A percentile compares a stretch with the other conserved stretches of the same genome.
Conservation (phyloP, 2,797 vertebrate species). For the Enteromius fasciolatus region DNA sequence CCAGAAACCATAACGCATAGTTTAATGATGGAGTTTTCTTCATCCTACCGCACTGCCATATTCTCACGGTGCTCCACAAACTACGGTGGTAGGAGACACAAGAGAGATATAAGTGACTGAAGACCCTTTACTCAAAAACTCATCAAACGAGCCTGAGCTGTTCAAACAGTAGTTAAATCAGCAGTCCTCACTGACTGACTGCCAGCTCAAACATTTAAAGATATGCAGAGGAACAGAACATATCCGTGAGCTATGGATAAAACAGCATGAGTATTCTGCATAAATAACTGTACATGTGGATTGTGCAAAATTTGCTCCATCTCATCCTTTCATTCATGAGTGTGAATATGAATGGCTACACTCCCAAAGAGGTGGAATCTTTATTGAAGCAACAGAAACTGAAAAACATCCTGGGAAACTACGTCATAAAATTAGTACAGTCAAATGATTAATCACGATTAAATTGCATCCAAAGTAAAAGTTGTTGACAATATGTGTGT, state of each 20-base stretch:
- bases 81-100: slow-evolving; percentile 15
- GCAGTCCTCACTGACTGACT: slow-evolving; percentile 16
- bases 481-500: no score
- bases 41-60: slow-evolving; percentile 34
- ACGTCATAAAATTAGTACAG: not conserved
- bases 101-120: slow-evolving; percentile 24
- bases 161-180: slow-evolving; percentile 42
- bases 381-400: not conserved
- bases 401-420: not conserved
- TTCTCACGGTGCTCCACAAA: slow-evolving; percentile 48
- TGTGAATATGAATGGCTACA: not conserved
- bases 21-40: slow-evolving; percentile 44
- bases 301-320: not conserved
- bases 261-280: not conserved
- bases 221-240: slow-evolving; percentile 9
- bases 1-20: slow-evolving; percentile 46
- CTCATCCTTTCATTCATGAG: not conserved
- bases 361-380: not conserved
- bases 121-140: slow-evolving; percentile 16
- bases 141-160: slow-evolving; percentile 35
- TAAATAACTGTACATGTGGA: not conserved
- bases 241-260: not conserved
- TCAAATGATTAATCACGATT: no score
- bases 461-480: no score
- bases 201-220: slow-evolving; percentile 31